Conservation (phyloP, 2,888 invertebrate species). For the Sipha maydis region DNA sequence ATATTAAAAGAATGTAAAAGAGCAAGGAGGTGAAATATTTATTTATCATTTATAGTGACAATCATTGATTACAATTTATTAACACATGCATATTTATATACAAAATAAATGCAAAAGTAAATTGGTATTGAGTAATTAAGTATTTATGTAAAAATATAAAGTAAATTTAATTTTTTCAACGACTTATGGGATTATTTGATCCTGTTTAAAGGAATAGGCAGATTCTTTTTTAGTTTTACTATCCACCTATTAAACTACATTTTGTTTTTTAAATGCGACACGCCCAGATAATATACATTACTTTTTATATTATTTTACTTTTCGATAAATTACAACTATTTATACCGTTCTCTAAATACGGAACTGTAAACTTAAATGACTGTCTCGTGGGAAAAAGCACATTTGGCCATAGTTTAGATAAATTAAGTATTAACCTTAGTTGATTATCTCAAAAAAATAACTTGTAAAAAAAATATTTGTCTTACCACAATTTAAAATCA, state of each 20-base stretch:
- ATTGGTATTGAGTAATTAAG: not conserved
- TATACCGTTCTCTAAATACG: not conserved
- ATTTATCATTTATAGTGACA: not conserved
- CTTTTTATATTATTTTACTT: not conserved
- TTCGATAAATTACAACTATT: not conserved
- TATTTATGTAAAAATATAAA: not conserved
- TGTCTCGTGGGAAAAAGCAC: not conserved
- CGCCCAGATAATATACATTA: not conserved
- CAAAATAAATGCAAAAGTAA: not conserved
- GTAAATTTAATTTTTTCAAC: not conserved
- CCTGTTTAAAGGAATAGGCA: not conserved
- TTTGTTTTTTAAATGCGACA: constrained; percentile 31
- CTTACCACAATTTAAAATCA: not conserved
- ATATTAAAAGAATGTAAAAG: not conserved
- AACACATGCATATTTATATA: constrained; percentile 43
- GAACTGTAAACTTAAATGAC: not conserved
- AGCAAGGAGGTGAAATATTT: not conserved
- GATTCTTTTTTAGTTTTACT: not conserved
- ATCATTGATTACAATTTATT: not conserved
- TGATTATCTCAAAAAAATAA: not conserved
- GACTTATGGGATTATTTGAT: not conserved
- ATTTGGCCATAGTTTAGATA: not conserved
- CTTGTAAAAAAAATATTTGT: not conserved
- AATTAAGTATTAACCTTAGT: not conserved
- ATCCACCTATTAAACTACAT: not conserved